A percentile compares a stretch with the other conserved stretches of the same genome.
Conservation (phyloP, 2,797 vertebrate species). For the Tapirus indicus region DNA sequence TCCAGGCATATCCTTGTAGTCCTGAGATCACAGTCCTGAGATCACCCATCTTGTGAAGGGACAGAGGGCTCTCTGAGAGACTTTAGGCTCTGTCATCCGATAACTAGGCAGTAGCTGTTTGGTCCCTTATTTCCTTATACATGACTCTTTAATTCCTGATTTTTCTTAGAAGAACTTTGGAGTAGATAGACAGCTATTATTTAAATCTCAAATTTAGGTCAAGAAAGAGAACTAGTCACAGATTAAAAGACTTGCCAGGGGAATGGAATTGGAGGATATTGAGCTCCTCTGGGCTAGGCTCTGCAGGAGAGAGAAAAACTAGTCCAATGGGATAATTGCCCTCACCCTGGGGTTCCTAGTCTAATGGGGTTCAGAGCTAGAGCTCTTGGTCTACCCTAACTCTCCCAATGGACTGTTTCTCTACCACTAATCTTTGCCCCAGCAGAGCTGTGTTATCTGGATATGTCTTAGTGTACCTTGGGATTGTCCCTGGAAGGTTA, state of each 20-base stretch:
- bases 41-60: neutral
- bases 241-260: slow-evolving; percentile 23
- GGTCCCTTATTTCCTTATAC: neutral
- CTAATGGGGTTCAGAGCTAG: neutral
- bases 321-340: neutral
- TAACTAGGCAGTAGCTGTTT: neutral
- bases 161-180: slow-evolving; percentile 47
- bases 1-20: neutral
- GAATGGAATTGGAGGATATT: neutral
- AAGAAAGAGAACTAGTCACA: slow-evolving; percentile 49
- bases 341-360: neutral
- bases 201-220: slow-evolving; percentile 56
- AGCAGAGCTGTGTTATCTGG: neutral
- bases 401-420: neutral
- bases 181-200: neutral
- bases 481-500: neutral
- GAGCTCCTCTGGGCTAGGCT: neutral
- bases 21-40: neutral
- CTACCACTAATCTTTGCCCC: neutral
- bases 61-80: neutral
- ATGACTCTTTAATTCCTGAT: slow-evolving; percentile 11
- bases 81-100: neutral
- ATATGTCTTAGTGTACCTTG: neutral
- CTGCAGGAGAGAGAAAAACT: neutral
- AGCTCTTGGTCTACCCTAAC: neutral